Conservation (phyloP, 2,797 vertebrate species). For the Netta rufina region DNA sequence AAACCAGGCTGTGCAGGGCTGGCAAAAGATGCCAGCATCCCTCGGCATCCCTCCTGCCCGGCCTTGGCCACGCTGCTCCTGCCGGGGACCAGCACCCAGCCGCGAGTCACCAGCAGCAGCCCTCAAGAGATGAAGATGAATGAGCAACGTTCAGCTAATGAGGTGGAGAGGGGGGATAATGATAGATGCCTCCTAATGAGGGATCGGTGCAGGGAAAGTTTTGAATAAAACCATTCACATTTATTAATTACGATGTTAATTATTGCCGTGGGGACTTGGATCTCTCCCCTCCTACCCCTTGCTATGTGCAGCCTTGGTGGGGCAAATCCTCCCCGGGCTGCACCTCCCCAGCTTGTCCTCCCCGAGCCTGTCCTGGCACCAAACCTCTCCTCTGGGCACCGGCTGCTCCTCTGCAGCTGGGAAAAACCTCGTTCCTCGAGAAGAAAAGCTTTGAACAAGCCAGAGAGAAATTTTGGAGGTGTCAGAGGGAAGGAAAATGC, state of each 20-base stretch:
- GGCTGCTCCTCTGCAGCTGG: background rate
- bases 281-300: background rate
- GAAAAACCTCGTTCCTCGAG: background rate
- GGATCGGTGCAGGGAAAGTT: background rate
- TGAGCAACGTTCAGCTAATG: conserved; percentile 36
- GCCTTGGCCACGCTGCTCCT: background rate
- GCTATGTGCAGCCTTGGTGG: fast-evolving
- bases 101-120: conserved; percentile 14
- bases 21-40: background rate
- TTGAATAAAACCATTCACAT: background rate
- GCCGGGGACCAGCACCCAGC: background rate
- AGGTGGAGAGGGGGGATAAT: background rate
- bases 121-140: background rate
- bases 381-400: background rate
- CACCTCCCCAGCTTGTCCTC: background rate
- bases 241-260: conserved; percentile 29
- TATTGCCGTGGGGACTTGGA: background rate
- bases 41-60: background rate
- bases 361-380: background rate
- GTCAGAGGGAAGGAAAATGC: background rate
- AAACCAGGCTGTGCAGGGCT: background rate
- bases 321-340: background rate
- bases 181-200: conserved; percentile 10
- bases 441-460: background rate
- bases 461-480: fast-evolving